Evolutionary conservation across 1,140 invertebrate genomes (phyloP), one percentile per base, ranked within the genome.

Genomic region (Chionoecetes opilio): DNA sequence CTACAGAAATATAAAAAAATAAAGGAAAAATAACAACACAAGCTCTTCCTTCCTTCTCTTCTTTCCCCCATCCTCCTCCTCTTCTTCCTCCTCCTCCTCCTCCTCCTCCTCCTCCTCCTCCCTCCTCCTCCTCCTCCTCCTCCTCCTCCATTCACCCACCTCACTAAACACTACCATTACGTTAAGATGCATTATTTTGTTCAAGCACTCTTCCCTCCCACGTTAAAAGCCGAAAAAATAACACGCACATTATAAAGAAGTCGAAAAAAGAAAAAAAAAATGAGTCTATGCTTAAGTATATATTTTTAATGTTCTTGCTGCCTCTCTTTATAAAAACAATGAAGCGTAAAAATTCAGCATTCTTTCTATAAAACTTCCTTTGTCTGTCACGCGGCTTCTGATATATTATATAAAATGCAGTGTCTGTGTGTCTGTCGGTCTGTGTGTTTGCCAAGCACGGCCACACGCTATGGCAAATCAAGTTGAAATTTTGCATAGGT

Each of bases 101-200:
- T 75, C 9, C 53, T 75, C 9, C 53, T 75, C 53, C 21, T 46
- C 41, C 26, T 75, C 53, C 21, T 75, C 21, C 53, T 75, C 6
- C 63, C 63, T 75, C 63, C 63, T 75, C 26, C 63, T 75, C 63
- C 9, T 75, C 21, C 21, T n/a, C 63, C 9, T n/a, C 63, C 63
- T 2, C 6, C 63, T 8, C 63, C 63, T n/a, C 63, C n/a, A 75
- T 75, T 3, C 63, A n/a, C 63, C 63, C 63, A 17, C 63, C n/a
- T n/a, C 63, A 75, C 63, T 75, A 75, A 75, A 75, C 21, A 75
- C 63, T 75, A 26, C 63, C 63, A 75, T 75, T 75, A 75, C 63
- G 63, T 75, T 75, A 75, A 75, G 63, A 75, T 75, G 63, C 63
- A 75, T 75, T 75, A 75, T 75, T 75, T 75, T 75, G 63, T 75